Percentiles rank a stretch among this genome's conserved stretches.
Evolutionary conservation across 2,888 invertebrate genomes (phyloP).

Genomic region (Meliscaeva auricollis): DNA sequence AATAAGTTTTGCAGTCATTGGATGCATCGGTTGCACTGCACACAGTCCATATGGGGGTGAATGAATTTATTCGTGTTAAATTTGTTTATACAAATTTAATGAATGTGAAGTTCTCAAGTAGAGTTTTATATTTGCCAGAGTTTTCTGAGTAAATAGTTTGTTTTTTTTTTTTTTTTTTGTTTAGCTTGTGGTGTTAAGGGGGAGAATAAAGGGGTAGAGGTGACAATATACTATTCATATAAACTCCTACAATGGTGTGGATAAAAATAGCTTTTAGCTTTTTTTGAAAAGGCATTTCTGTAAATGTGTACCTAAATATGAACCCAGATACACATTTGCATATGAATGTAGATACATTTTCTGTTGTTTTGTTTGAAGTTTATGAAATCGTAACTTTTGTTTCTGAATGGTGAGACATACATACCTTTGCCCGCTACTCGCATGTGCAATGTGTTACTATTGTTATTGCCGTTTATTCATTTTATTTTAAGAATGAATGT

Average conservation of each 20-base stretch:
- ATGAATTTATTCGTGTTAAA: constrained; percentile 80
- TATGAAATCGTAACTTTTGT: constrained; percentile 31
- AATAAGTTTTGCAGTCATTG: constrained; percentile 71
- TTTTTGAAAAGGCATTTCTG: constrained; percentile 25
- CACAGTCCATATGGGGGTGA: constrained; percentile 55
- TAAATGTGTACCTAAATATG: neutral
- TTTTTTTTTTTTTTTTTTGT: no score
- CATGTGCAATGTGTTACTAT: neutral
- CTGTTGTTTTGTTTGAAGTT: constrained; percentile 34
- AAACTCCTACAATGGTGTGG: constrained; percentile 4
- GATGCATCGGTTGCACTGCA: constrained; percentile 62
- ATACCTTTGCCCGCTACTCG: no score
- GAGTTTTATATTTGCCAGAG: constrained; percentile 60
- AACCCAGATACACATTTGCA: neutral
- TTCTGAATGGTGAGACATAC: neutral
- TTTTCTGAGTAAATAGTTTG: constrained; percentile 55
- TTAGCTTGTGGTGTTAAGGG: constrained; percentile 4
- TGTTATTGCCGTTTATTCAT: neutral
- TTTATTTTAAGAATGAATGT: neutral
- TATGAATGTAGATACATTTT: neutral
- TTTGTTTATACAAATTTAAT: constrained; percentile 83
- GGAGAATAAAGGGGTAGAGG: neutral
- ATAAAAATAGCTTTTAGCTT: constrained; percentile 50
- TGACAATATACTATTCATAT: neutral
- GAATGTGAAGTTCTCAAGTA: constrained; percentile 79